phyloP scores from a whole-genome alignment of 2,888 invertebrate genomes.

The Alviniconcha strummeri region DNA sequence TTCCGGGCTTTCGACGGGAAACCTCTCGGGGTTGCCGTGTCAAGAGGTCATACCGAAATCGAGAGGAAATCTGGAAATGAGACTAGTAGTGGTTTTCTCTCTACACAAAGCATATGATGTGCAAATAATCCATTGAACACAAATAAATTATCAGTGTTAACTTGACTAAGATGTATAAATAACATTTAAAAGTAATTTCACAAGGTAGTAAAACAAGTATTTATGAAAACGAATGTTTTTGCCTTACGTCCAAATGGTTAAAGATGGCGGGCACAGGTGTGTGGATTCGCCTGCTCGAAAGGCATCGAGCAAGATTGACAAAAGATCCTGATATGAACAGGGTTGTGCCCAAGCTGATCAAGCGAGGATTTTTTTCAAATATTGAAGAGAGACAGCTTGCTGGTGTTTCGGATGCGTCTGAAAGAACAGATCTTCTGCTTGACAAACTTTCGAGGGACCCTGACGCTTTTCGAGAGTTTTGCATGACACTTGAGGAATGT shows the following conservation, averaged over 20 bases:
- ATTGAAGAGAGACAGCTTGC: constrained; percentile 62
- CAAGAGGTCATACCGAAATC: constrained; percentile 13
- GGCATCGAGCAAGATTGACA: constrained; percentile 57
- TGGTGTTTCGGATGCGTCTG: constrained; percentile 49
- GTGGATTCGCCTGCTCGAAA: constrained; percentile 60
- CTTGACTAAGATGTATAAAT: no score
- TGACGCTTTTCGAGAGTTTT: constrained; percentile 67
- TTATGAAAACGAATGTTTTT: not conserved
- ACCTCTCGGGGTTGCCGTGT: constrained; percentile 14
- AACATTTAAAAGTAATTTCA: no score
- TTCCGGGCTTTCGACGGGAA: constrained; percentile 31
- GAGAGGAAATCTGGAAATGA: constrained; percentile 14
- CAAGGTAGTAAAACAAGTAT: not conserved
- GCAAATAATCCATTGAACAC: no score
- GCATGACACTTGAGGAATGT: constrained; percentile 65
- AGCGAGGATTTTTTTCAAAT: constrained; percentile 59
- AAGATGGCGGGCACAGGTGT: constrained; percentile 68
- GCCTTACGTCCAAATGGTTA: constrained; percentile 37
- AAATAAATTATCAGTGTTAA: no score
- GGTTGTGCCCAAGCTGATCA: constrained; percentile 60
- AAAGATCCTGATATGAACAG: constrained; percentile 64
- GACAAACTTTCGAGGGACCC: constrained; percentile 67
- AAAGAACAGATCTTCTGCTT: constrained; percentile 63
- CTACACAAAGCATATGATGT: not conserved
- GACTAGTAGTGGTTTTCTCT: not conserved